Evolutionary conservation across 2,888 invertebrate genomes (phyloP).

Genomic region (Alloscopus bannaensis): DNA sequence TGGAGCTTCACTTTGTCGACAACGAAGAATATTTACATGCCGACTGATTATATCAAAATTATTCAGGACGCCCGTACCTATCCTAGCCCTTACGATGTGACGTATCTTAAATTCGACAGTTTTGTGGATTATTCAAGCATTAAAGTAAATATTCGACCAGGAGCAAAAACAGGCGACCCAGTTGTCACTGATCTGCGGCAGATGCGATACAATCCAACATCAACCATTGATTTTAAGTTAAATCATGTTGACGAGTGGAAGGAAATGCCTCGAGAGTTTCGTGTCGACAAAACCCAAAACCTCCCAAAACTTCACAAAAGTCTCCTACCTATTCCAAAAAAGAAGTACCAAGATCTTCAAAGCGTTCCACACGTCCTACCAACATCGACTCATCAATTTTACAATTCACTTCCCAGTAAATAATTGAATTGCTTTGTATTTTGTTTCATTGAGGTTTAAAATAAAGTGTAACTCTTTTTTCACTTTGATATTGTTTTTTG

Average conservation of each 20-base stretch:
- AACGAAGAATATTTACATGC: slow-evolving; percentile 68
- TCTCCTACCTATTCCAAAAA: slow-evolving; percentile 40
- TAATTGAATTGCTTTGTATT: too few species aligned
- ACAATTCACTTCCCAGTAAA: too few species aligned
- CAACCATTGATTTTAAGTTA: slow-evolving; percentile 66
- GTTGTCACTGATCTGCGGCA: slow-evolving; percentile 67
- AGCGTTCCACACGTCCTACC: slow-evolving; percentile 62
- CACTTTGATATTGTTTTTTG: too few species aligned
- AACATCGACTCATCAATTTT: slow-evolving; percentile 65
- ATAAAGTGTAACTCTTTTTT: too few species aligned
- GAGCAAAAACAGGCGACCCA: slow-evolving; percentile 68
- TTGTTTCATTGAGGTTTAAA: too few species aligned
- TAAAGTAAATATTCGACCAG: slow-evolving; percentile 69
- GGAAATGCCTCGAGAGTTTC: slow-evolving; percentile 45
- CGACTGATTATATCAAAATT: slow-evolving; percentile 73
- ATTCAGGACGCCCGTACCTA: slow-evolving; percentile 66
- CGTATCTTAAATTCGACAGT: slow-evolving; percentile 54
- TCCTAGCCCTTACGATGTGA: slow-evolving; percentile 70
- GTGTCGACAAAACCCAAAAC: background rate
- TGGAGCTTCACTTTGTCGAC: slow-evolving; percentile 72
- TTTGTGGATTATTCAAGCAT: slow-evolving; percentile 56
- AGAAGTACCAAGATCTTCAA: slow-evolving; percentile 69
- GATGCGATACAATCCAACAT: slow-evolving; percentile 59
- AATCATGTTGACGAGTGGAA: slow-evolving; percentile 51
- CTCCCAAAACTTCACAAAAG: slow-evolving; percentile 31